Base-by-base conservation (phyloP, 2,888 invertebrate genomes). In the Orchesella flavescens region DNA sequence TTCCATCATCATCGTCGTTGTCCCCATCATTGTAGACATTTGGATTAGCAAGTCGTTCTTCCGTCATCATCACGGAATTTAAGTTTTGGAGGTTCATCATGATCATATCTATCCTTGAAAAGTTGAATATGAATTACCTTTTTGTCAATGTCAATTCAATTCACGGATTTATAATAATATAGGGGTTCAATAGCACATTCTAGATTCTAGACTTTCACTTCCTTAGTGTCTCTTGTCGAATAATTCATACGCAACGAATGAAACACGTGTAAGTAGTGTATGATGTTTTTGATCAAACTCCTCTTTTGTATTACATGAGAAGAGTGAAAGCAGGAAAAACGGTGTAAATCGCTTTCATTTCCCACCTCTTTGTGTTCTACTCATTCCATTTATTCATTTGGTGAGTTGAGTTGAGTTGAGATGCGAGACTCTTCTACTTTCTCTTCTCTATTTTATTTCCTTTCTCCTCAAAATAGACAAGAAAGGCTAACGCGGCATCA, bases 401-500 rank as follows among this genome's bases (percentile, higher is more conserved):
- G 17, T 19, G 66, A n/a, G 55, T 15, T 19, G 19, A n/a, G n/a
- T n/a, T n/a, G n/a, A n/a, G n/a, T n/a, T n/a, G n/a, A n/a, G n/a
- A n/a, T n/a, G n/a, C n/a, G n/a, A n/a, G n/a, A n/a, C n/a, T n/a
- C n/a, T n/a, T n/a, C n/a, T n/a, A n/a, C 57, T 66, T 49, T 69
- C 68, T 49, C 53, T 15, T 69, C 9, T 12, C 75, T 46, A n/a
- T 43, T 76, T 59, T 65, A 68, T 55, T 76, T 55, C 15, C 55
- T 66, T 76, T 76, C 59, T 19, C 19, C 5, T 19, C 21, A 57
- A 57, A 57, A 10, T 55, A 57, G 57, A 68, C 76, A 76, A 76
- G 76, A 34, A 46, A 63, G 55, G 21, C 79, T 72, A 79, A 72
- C 72, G 73, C 73, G 65, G 53, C 73, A 73, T 79, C 79, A 73